Conservation (phyloP, 1,140 invertebrate genomes). For the Brachionus koreanus region DNA sequence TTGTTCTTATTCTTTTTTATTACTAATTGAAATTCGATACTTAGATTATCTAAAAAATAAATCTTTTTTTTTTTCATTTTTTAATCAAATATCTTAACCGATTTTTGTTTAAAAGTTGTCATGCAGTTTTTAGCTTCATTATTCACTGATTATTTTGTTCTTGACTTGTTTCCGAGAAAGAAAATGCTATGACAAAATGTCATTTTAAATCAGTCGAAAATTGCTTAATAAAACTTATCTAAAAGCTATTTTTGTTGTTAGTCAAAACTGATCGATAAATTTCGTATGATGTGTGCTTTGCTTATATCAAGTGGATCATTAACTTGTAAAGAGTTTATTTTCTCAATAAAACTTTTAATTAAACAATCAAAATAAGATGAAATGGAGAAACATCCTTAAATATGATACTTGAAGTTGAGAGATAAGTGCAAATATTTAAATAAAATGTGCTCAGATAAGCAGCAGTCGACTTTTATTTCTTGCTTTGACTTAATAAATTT, state of each 20-base stretch:
- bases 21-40: slow-evolving; percentile 1
- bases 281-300: background rate
- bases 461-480: background rate
- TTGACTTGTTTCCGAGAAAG: slow-evolving; percentile 26
- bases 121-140: background rate
- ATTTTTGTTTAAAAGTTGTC: background rate
- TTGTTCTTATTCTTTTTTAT: background rate
- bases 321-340: background rate
- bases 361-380: slow-evolving; percentile 25
- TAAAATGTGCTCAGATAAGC: background rate
- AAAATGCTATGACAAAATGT: background rate
- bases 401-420: slow-evolving; percentile 11
- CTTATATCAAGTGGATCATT: background rate
- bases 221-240: background rate
- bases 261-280: slow-evolving; percentile 7
- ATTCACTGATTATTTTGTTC: slow-evolving; percentile 1
- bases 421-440: slow-evolving; percentile 17
- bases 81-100: background rate
- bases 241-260: background rate
- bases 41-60: slow-evolving; percentile 26
- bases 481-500: background rate
- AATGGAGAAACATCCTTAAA: background rate
- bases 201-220: slow-evolving; percentile 5
- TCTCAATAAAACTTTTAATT: slow-evolving; percentile 28
- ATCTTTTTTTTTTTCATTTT: background rate